A percentile compares a stretch with the other conserved stretches of the same genome.
These are phyloP conservation scores for Acropora yongei DNA, from an alignment of 64 coral and sea anemone species.

Conservation along the genomic window DNA sequence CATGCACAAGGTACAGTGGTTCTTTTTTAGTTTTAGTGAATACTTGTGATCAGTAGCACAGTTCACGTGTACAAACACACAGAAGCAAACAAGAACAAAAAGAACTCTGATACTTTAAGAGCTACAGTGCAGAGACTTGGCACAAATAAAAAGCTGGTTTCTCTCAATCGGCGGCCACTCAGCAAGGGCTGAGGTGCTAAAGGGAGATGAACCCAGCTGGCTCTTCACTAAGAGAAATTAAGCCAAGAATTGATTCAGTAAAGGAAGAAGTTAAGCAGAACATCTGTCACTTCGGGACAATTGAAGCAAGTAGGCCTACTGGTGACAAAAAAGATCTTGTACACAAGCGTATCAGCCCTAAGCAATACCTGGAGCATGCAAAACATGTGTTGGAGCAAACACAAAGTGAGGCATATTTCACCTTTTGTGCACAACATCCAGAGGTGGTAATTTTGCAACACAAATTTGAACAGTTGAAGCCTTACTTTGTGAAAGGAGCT, in stretches of 20 bases:
- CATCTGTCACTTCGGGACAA: neutral
- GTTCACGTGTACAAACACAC: neutral
- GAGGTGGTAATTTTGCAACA: neutral
- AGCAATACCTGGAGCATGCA: conserved; percentile 37
- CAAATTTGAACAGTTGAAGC: conserved; percentile 67
- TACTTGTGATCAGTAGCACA: neutral
- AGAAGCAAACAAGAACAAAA: neutral
- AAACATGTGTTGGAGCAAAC: conserved; percentile 32
- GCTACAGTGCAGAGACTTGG: neutral
- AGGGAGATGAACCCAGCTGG: no score
- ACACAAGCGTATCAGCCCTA: conserved; percentile 10
- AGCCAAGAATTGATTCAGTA: neutral
- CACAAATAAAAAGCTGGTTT: conserved; percentile 43
- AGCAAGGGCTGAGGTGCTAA: no score
- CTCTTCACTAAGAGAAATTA: no score
- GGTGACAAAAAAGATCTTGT: conserved; percentile 52
- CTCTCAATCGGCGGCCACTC: no score
- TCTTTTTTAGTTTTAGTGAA: no score
- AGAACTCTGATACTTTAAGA: neutral
- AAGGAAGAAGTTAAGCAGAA: neutral
- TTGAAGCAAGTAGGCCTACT: conserved; percentile 30
- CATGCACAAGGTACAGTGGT: no score
- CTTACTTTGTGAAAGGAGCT: conserved; percentile 40
- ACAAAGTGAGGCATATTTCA: conserved; percentile 16
- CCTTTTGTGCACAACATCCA: conserved; percentile 27